These are phyloP conservation scores for Todiramphus saurophagus DNA, from an alignment of 2,113 vertebrate species.

Conservation along the genomic window DNA sequence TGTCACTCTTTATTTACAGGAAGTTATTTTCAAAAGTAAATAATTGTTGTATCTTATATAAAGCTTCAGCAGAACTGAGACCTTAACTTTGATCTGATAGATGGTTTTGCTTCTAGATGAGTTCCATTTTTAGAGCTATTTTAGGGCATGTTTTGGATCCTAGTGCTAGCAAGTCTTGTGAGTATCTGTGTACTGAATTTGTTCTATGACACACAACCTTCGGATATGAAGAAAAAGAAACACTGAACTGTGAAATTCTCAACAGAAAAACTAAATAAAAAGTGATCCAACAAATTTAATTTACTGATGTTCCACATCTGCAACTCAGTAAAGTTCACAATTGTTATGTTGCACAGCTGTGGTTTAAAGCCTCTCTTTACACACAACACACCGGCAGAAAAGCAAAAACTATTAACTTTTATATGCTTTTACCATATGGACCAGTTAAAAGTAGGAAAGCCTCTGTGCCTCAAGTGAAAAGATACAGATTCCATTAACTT, in stretches of 20 bases:
- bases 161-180: background rate
- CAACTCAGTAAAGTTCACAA: constrained; percentile 69
- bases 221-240: background rate
- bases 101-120: background rate
- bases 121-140: background rate
- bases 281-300: constrained; percentile 33
- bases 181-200: background rate
- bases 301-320: constrained; percentile 67
- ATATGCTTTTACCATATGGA: constrained; percentile 61
- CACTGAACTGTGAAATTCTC: background rate
- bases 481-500: constrained; percentile 36
- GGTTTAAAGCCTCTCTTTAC: constrained; percentile 49
- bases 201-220: background rate
- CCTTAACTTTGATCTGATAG: background rate
- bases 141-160: background rate
- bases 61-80: background rate
- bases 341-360: constrained; percentile 55
- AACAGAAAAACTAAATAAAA: constrained; percentile 18
- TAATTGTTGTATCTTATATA: background rate
- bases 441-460: constrained; percentile 37
- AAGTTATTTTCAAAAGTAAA: constrained; percentile 24
- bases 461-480: constrained; percentile 31
- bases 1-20: background rate
- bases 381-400: constrained; percentile 52
- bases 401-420: constrained; percentile 64